A percentile compares a stretch with the other conserved stretches of the same genome.
These are phyloP conservation scores for Acromyrmex charruanus DNA, from an alignment of 1,140 invertebrate species.

Conservation along the genomic window DNA sequence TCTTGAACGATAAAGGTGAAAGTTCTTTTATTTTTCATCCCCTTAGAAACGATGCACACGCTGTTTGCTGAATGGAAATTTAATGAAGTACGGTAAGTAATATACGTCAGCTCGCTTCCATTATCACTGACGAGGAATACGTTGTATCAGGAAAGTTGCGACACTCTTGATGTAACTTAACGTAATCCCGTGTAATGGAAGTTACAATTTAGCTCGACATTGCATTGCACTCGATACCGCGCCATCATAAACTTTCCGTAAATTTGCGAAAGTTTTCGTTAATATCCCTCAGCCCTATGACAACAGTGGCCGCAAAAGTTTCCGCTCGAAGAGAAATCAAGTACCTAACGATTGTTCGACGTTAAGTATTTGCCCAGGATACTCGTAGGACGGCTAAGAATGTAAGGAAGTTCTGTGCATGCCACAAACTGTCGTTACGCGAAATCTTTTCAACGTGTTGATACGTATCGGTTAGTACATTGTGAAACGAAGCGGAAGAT, in stretches of 20 bases:
- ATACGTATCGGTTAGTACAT: background rate
- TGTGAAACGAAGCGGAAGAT: constrained; percentile 19
- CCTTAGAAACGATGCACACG: background rate
- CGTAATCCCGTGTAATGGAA: constrained; percentile 57
- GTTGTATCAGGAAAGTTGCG: constrained; percentile 30
- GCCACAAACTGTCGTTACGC: constrained; percentile 3
- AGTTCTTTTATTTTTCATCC: background rate
- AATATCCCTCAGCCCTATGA: constrained; percentile 58
- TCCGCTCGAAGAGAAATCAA: constrained; percentile 64
- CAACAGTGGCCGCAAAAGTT: constrained; percentile 67
- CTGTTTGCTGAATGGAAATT: background rate
- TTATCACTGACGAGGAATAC: constrained; percentile 35
- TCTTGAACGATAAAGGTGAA: no score
- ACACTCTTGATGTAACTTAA: constrained; percentile 34
- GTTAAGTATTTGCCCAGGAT: constrained; percentile 70
- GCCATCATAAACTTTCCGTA: constrained; percentile 27
- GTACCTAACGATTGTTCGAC: constrained; percentile 73
- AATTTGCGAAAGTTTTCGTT: constrained; percentile 49
- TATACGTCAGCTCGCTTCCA: background rate
- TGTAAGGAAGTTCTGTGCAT: background rate
- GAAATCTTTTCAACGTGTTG: constrained; percentile 40
- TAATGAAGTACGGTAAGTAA: constrained; percentile 17
- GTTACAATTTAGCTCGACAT: constrained; percentile 46
- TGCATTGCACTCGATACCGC: constrained; percentile 43
- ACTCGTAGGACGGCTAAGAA: constrained; percentile 28